phyloP scores from a whole-genome alignment of 2,797 vertebrate genomes.

The Monodelphis domestica region DNA sequence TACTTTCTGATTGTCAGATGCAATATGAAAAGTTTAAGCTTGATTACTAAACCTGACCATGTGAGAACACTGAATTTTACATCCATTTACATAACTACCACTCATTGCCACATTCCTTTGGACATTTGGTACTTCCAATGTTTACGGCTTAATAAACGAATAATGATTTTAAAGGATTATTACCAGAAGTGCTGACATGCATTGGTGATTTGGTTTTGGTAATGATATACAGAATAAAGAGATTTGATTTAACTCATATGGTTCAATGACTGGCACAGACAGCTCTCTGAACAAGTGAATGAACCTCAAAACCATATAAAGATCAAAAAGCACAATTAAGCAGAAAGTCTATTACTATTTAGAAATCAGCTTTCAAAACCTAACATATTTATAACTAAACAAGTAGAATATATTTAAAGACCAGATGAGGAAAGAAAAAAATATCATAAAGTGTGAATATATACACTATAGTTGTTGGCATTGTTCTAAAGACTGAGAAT shows the following conservation, averaged over 20 bases:
- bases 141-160: not conserved
- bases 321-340: slow-evolving; percentile 5
- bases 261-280: not conserved
- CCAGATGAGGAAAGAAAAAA: slow-evolving; percentile 29
- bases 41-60: not conserved
- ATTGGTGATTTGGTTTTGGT: not conserved
- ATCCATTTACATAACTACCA: not conserved
- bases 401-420: slow-evolving; percentile 2
- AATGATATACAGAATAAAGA: slow-evolving; percentile 2
- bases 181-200: slow-evolving; percentile 10
- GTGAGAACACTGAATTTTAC: not conserved
- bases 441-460: not conserved
- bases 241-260: slow-evolving; percentile 24
- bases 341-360: slow-evolving; percentile 40
- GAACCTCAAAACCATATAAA: slow-evolving; percentile 57
- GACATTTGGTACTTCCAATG: not conserved
- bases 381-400: not conserved
- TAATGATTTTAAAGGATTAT: not conserved
- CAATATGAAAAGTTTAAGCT: not conserved
- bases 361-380: slow-evolving; percentile 39
- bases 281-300: slow-evolving; percentile 42
- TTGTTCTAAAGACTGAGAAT: slow-evolving; percentile 33
- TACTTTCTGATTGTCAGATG: slow-evolving; percentile 9
- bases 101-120: not conserved
- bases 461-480: slow-evolving; percentile 6